Conservation (phyloP, 2,888 invertebrate genomes). For the Lapara coniferarum region DNA sequence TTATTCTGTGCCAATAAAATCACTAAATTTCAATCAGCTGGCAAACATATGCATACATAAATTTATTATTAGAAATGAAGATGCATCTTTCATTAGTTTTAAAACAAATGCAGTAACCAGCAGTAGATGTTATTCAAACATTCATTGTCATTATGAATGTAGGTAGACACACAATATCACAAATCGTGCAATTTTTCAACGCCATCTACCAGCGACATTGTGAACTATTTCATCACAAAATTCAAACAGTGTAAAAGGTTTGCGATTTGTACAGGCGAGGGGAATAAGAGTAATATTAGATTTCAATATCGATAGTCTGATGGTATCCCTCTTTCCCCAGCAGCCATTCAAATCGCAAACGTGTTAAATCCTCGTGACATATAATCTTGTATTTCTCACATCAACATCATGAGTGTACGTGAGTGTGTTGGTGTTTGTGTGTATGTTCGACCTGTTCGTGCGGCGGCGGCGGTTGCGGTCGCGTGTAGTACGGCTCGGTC, state of each 20-base stretch:
- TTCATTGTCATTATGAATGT: background rate
- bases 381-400: background rate
- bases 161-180: background rate
- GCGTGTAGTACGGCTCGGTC: conserved; percentile 41
- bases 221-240: background rate
- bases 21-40: background rate
- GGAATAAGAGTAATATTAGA: background rate
- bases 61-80: conserved; percentile 1
- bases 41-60: background rate
- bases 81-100: conserved; percentile 11
- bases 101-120: background rate
- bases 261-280: background rate
- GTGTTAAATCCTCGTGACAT: background rate
- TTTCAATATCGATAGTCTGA: no score
- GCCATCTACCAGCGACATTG: background rate
- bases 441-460: conserved; percentile 48
- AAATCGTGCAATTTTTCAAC: background rate
- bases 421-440: background rate
- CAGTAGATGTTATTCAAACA: background rate
- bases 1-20: background rate
- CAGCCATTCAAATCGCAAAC: no score
- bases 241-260: background rate
- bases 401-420: background rate
- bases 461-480: conserved; percentile 26
- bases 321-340: no score